phyloP scores from a whole-genome alignment of 2,888 invertebrate genomes.

The Anthophora plumipes region DNA sequence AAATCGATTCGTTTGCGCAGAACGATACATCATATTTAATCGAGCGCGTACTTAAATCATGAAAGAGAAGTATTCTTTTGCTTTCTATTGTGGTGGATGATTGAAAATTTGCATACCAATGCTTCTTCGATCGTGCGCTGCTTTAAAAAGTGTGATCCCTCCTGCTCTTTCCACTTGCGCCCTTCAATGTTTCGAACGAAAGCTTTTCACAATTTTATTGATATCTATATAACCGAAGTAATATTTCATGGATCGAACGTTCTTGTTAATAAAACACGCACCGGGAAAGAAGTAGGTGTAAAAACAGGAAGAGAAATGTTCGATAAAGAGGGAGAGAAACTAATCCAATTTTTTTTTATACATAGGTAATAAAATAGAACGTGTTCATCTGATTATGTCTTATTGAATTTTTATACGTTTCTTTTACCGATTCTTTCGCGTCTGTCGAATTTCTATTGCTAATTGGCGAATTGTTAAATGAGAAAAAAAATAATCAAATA shows the following conservation, averaged over 20 bases:
- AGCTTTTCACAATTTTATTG: not conserved
- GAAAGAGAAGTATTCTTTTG: constrained; percentile 19
- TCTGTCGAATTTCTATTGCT: too few species aligned
- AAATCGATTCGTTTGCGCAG: constrained; percentile 26
- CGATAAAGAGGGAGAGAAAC: not conserved
- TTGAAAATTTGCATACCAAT: constrained; percentile 14
- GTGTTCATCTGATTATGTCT: too few species aligned
- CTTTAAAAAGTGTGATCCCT: not conserved
- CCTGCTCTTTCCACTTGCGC: too few species aligned
- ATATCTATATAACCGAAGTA: not conserved
- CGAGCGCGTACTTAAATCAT: constrained; percentile 3
- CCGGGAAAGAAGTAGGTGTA: not conserved
- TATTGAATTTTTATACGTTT: too few species aligned
- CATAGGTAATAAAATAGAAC: not conserved
- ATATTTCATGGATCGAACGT: not conserved
- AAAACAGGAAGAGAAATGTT: not conserved
- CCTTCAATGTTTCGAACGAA: not conserved
- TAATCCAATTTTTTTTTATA: not conserved
- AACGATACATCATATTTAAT: constrained; percentile 16
- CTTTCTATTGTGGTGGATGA: constrained; percentile 5
- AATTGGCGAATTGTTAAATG: too few species aligned
- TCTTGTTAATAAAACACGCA: not conserved
- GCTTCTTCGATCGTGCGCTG: not conserved
- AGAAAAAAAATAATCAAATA: too few species aligned
- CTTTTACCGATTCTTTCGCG: too few species aligned